Evolutionary conservation across 37 sponge, comb jelly and placozoan species (phyloP).

Genomic region (Mnemiopsis leidyi): DNA sequence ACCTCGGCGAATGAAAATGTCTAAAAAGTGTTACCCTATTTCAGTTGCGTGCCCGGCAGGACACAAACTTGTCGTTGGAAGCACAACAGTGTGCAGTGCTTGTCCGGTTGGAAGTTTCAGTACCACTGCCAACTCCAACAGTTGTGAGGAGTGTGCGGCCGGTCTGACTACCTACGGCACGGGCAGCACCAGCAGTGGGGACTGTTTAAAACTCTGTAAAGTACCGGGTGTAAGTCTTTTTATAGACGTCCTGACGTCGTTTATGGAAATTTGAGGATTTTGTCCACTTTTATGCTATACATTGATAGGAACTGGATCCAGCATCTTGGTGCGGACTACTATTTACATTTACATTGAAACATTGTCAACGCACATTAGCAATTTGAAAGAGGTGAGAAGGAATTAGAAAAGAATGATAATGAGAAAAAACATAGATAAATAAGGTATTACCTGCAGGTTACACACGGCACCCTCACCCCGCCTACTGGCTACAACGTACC

Average conservation of each 20-base stretch:
- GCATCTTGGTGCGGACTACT: no score
- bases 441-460: neutral
- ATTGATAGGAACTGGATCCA: no score
- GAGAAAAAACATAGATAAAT: no score
- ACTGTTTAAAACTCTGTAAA: neutral
- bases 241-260: no score
- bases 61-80: neutral
- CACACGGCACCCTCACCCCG: neutral
- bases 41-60: slow-evolving; percentile 11
- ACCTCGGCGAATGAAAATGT: no score
- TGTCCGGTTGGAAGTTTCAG: neutral
- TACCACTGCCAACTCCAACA: neutral
- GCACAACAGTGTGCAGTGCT: neutral
- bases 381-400: no score
- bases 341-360: no score
- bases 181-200: neutral
- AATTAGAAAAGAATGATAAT: no score
- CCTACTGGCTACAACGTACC: neutral
- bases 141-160: neutral
- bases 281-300: no score
- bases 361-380: no score
- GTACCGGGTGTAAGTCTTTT: neutral
- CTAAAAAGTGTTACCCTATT: no score
- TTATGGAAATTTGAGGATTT: no score
- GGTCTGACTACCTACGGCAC: neutral